Percentiles rank a stretch among this genome's conserved stretches.
These are phyloP conservation scores for Leptinotarsa rubiginosa DNA, from an alignment of 2,888 invertebrate genomes.

Conservation along the genomic window DNA sequence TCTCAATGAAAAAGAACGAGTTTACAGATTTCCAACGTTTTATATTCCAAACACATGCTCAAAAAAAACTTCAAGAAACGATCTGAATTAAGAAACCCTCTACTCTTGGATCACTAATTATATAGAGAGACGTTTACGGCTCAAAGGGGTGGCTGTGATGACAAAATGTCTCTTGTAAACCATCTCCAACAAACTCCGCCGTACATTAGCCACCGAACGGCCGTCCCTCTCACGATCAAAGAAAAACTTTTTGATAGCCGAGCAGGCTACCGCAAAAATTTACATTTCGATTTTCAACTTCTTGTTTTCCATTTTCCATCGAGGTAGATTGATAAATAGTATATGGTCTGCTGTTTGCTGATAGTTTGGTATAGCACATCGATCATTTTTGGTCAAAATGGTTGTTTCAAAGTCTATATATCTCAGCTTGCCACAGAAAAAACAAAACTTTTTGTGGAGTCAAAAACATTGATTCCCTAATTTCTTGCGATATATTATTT, in stretches of 20 bases:
- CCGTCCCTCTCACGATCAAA: background rate
- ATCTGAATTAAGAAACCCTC: constrained; percentile 54
- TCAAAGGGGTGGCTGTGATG: constrained; percentile 55
- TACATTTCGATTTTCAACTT: background rate
- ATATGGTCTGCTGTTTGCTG: too few relatives aligned
- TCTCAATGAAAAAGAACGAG: background rate
- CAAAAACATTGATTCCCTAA: too few relatives aligned
- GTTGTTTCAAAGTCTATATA: too few relatives aligned
- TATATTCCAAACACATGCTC: constrained; percentile 33
- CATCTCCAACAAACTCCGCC: constrained; percentile 36
- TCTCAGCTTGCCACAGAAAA: too few relatives aligned
- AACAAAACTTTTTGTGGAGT: too few relatives aligned
- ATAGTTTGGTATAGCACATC: too few relatives aligned
- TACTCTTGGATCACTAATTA: constrained; percentile 55
- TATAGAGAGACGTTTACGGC: constrained; percentile 58
- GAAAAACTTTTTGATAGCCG: constrained; percentile 11
- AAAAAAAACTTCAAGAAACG: constrained; percentile 39
- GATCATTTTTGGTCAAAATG: too few relatives aligned
- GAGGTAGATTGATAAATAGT: too few relatives aligned
- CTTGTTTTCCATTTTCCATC: too few relatives aligned
- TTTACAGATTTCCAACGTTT: constrained; percentile 20
- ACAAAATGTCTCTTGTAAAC: constrained; percentile 55
- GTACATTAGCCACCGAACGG: constrained; percentile 17
- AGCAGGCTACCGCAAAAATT: background rate
- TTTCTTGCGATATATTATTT: too few relatives aligned